Conservation (phyloP, 2,797 vertebrate species). For the Rhinogobio ventralis region DNA sequence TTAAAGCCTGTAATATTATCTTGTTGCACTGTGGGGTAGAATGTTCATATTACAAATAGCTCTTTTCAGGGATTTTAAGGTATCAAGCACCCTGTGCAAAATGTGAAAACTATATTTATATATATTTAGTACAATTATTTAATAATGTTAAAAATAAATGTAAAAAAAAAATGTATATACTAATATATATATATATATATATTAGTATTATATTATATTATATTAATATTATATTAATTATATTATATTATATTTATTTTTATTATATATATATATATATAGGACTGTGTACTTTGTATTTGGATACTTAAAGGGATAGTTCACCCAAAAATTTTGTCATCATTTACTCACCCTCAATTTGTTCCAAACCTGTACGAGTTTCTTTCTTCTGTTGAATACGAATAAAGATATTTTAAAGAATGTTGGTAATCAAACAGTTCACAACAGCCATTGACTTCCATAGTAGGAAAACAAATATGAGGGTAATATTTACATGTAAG, state of each 20-base stretch:
- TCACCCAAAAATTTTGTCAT: too few relatives aligned
- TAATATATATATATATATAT: not conserved
- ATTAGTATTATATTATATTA: too few relatives aligned
- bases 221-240: not conserved
- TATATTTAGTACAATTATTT: not conserved
- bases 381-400: not conserved
- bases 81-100: not conserved
- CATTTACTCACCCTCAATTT: too few relatives aligned
- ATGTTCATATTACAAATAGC: not conserved
- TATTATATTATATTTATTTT: too few relatives aligned
- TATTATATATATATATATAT: too few relatives aligned
- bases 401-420: not conserved
- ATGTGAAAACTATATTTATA: not conserved
- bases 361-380: too few relatives aligned
- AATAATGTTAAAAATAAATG: not conserved
- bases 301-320: not conserved
- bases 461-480: not conserved
- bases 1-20: not conserved
- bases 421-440: not conserved
- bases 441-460: not conserved
- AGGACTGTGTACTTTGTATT: too few relatives aligned
- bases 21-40: not conserved
- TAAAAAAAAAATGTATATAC: too few relatives aligned
- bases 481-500: too few relatives aligned
- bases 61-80: not conserved